Conservation (phyloP, 2,888 invertebrate genomes). For the Elegia similella region DNA sequence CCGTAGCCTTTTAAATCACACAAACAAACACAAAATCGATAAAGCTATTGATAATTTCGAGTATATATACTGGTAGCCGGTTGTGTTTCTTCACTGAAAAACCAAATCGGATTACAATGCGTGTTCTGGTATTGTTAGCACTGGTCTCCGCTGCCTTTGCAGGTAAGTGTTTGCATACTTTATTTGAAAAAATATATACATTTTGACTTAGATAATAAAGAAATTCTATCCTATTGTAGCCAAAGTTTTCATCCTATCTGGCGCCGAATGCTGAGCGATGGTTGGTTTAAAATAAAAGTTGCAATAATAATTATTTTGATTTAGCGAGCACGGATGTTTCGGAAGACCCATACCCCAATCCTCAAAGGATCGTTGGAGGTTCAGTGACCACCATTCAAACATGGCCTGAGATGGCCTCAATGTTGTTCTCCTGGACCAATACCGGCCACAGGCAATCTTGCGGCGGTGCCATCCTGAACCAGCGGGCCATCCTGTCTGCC, state of each 20-base stretch:
- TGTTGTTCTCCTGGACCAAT: conserved; percentile 31
- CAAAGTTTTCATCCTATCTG: not conserved
- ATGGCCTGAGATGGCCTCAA: conserved; percentile 32
- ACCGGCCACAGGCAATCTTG: conserved; percentile 32
- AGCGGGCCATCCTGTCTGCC: conserved; percentile 42
- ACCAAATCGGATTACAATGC: conserved; percentile 21
- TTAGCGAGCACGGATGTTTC: not conserved
- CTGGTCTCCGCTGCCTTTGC: conserved; percentile 27
- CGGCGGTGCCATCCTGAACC: conserved; percentile 47
- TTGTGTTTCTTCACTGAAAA: not conserved
- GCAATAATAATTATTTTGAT: not conserved
- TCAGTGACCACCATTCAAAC: conserved; percentile 30
- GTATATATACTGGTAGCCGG: not conserved
- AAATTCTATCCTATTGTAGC: not conserved
- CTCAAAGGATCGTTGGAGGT: conserved; percentile 43
- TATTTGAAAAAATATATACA: not conserved
- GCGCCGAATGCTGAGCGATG: too few species aligned
- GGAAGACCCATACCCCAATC: not conserved
- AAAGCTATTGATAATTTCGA: not conserved
- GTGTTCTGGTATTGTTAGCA: conserved; percentile 26
- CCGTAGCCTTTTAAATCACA: too few species aligned
- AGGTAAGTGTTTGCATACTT: conserved; percentile 18
- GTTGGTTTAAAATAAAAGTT: too few species aligned
- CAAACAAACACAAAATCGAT: too few species aligned
- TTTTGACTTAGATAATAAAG: not conserved